These are phyloP conservation scores for Prunella himalayana DNA, from an alignment of 2,113 vertebrate species.

Conservation along the genomic window DNA sequence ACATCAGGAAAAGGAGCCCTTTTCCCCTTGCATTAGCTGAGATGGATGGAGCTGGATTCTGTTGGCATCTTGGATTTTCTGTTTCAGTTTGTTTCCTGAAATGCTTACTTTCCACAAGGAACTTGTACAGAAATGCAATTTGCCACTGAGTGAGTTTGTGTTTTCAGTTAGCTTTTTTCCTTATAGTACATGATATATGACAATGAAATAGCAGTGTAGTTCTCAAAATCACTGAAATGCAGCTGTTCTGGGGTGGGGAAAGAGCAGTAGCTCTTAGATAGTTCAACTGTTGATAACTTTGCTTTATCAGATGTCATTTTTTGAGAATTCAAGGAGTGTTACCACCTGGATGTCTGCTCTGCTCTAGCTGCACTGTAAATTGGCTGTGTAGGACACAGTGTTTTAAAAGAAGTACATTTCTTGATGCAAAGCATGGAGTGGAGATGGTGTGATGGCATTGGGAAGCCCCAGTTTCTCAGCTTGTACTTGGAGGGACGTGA, in stretches of 20 bases:
- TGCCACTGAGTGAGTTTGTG: neutral
- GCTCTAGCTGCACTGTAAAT: neutral
- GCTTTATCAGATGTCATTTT: neutral
- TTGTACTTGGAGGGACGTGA: neutral
- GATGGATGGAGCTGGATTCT: neutral
- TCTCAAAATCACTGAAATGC: neutral
- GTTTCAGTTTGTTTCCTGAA: neutral
- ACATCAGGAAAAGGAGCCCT: neutral
- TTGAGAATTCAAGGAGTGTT: neutral
- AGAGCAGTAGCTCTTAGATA: neutral
- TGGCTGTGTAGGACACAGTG: neutral
- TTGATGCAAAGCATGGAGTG: neutral
- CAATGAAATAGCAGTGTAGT: neutral
- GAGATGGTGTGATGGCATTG: neutral
- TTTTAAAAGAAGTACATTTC: neutral
- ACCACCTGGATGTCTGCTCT: neutral
- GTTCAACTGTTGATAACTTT: neutral
- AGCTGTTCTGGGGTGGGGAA: neutral
- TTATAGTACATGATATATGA: neutral
- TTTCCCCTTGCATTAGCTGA: neutral
- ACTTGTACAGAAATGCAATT: neutral
- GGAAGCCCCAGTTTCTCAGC: neutral
- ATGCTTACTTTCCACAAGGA: neutral
- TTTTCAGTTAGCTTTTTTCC: neutral
- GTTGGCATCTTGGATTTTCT: neutral